phyloP scores from a whole-genome alignment of 1,140 invertebrate species.

The Chironomus tepperi region DNA sequence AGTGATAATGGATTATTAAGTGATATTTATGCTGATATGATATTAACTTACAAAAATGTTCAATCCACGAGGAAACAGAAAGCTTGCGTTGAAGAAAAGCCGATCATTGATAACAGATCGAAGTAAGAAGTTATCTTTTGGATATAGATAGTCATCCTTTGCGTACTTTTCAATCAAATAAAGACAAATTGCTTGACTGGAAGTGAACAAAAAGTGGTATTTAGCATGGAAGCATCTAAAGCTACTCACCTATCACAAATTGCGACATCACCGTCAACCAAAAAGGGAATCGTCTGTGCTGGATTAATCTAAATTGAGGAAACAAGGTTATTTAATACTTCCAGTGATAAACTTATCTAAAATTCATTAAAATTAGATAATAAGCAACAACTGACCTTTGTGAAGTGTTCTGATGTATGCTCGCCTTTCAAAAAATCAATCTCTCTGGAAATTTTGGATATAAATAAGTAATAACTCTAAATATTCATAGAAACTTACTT shows the following conservation, averaged over 20 bases:
- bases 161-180: constrained; percentile 52
- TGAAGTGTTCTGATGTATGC: neutral
- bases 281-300: neutral
- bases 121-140: constrained; percentile 42
- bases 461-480: neutral
- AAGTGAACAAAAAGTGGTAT: too few relatives aligned
- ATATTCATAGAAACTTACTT: neutral
- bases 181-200: constrained; percentile 49
- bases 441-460: neutral
- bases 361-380: neutral
- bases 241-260: neutral
- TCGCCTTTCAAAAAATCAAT: neutral
- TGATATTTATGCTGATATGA: too few relatives aligned
- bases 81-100: constrained; percentile 50
- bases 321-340: too few relatives aligned
- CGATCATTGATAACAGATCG: constrained; percentile 47
- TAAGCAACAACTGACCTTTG: neutral
- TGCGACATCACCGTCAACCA: neutral
- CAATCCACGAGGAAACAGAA: constrained; percentile 41
- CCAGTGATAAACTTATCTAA: too few relatives aligned
- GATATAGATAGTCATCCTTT: constrained; percentile 47
- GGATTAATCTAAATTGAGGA: constrained; percentile 8
- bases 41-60: constrained; percentile 23
- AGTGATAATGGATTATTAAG: neutral
- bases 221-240: neutral